Evolutionary conservation across 2,888 invertebrate species (phyloP), one percentile per base, ranked within the genome.

Genomic region (Sphinx pinastri): DNA sequence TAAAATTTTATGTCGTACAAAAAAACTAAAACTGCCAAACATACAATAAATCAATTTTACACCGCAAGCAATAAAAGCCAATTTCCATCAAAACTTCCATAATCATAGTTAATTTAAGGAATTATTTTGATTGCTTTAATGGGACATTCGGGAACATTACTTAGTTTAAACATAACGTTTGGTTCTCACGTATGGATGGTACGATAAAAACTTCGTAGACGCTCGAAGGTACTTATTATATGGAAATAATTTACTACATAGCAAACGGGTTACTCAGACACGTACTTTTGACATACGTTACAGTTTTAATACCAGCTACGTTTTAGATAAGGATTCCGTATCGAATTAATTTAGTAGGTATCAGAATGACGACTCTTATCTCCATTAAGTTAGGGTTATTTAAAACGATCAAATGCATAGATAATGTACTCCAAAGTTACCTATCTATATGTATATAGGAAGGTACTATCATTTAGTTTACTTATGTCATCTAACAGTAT

Each of bases 151-250:
- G 71, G 72, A 71, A 71, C 63, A 51, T 70, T 71, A 69, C 68
- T 71, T 72, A 67, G 60, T 81, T 81, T 84, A 81, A 86, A 87
- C 82, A 85, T 84, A 86, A 84, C 75, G 82, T 81, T 81, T 81
- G 73, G 76, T 85, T 83, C 83, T 86, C 88, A 89, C 91, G 88
- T 90, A 85, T 88, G 82, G 79, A 81, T 79, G 77, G 78, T 74
- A 79, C 82, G 90, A 90, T 92, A 90, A 92, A 92, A 92, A 92
- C 88, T 91, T 91, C 69, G 84, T 84, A 88, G 87, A 88, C 88
- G 87, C 86, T 79, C 73, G 75, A 67, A 81, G 87, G 84, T 80
- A 78, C 81, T 85, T 80, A 84, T 87, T 87, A 88, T 79, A 81
- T 79, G 81, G 81, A 82, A 86, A 84, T 88, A 87, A 88, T 88